A percentile compares a stretch with the other conserved stretches of the same genome.
Evolutionary conservation across 2,113 vertebrate species (phyloP).

Genomic region (Barnardius zonarius): DNA sequence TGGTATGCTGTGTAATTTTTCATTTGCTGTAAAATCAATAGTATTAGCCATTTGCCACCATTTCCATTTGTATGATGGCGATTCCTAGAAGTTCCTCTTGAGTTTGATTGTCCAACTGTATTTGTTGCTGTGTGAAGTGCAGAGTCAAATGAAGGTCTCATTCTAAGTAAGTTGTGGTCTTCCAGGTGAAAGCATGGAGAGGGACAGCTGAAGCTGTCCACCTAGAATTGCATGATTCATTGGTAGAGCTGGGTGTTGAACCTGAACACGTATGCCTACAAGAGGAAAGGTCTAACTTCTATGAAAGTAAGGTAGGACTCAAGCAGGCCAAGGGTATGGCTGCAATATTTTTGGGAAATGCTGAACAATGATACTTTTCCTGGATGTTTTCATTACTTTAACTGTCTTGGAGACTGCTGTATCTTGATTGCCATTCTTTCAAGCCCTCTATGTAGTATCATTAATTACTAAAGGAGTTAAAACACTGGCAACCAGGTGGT

Average conservation of each 20-base stretch:
- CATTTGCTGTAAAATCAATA: background rate
- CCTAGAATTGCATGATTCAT: accelerated
- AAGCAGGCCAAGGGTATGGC: too few relatives aligned
- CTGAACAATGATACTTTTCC: background rate
- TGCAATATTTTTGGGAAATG: background rate
- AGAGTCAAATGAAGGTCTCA: background rate
- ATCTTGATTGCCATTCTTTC: background rate
- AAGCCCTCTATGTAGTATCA: background rate
- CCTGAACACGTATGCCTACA: accelerated
- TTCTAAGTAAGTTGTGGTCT: background rate
- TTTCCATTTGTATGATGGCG: background rate
- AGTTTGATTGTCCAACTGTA: background rate
- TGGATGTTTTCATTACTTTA: accelerated
- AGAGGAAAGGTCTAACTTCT: background rate
- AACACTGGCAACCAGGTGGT: accelerated
- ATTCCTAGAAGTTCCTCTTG: background rate
- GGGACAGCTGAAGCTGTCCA: background rate
- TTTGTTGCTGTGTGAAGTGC: background rate
- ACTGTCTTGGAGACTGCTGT: background rate
- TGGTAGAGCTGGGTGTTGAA: background rate
- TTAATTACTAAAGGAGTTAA: background rate
- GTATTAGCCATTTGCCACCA: background rate
- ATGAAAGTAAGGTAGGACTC: accelerated
- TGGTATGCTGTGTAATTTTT: background rate
- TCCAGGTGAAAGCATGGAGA: accelerated